Base-by-base conservation (phyloP, 2,888 invertebrate species). In the Taphrorychus bicolor region DNA sequence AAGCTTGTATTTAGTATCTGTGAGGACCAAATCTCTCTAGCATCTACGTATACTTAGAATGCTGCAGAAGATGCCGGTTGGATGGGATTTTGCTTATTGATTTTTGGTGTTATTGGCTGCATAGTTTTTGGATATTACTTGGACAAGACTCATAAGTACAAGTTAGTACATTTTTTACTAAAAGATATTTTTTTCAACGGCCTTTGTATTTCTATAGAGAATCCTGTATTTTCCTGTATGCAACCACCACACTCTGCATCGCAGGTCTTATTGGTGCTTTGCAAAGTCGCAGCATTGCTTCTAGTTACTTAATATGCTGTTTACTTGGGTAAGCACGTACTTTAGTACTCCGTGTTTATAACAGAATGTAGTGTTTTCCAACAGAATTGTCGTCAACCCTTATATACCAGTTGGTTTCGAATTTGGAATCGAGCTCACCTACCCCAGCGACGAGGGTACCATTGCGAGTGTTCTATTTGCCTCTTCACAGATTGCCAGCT, bases 21-120 rank as follows among this genome's bases (percentile, higher is more conserved):
- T n/a, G n/a, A n/a, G n/a, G n/a, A n/a, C n/a, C n/a, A n/a, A n/a
- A n/a, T n/a, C n/a, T n/a, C n/a, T 17, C 9, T n/a, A n/a, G n/a
- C n/a, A n/a, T n/a, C n/a, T n/a, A n/a, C n/a, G n/a, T n/a, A n/a
- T n/a, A 40, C 41, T 7, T 24, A 64, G 69, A 19, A 52, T 45
- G 52, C 59, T 7, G 42, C 24, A 16, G 49, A 53, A 73, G 91
- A 93, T 75, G 93, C 92, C 0, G 97, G 97, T 17, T 87, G 91
- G 70, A 94, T 97, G 73, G 97, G 97, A 0, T 83, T 97, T 45
- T 88, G 91, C 60, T 91, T 97, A 75, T 92, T 97, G 1, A 84
- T 95, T 17, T 89, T 94, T 1, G 97, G 97, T 18, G 94, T 97
- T 89, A 76, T 89, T 3, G 97, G 97, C 1, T 94, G 96, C 0